A percentile compares a stretch with the other conserved stretches of the same genome.
Evolutionary conservation across 2,797 vertebrate genomes (phyloP).

Genomic region (Eulemur albifrons): DNA sequence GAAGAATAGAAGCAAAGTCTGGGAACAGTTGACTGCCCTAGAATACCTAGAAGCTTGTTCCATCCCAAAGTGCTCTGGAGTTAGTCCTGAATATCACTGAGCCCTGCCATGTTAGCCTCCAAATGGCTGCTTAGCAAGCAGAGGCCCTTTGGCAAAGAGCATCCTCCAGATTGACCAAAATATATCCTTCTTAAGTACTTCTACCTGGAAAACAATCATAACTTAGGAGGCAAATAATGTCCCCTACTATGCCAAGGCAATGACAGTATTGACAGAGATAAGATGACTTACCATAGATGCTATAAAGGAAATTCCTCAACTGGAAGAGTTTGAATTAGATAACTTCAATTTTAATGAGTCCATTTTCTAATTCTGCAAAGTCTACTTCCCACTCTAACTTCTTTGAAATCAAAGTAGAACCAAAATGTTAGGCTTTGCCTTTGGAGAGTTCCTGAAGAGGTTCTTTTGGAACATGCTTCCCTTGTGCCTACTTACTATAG

Average conservation of each 20-base stretch:
- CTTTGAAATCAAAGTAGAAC: slow-evolving; percentile 53
- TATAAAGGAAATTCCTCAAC: slow-evolving; percentile 37
- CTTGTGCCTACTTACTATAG: slow-evolving; percentile 37
- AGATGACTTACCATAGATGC: not conserved
- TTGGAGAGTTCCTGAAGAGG: not conserved
- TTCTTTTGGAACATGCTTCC: slow-evolving; percentile 42
- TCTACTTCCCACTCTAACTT: slow-evolving; percentile 26
- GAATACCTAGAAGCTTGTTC: not conserved
- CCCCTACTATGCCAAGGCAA: not conserved
- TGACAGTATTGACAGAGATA: not conserved
- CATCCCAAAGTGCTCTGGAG: not conserved
- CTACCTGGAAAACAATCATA: not conserved
- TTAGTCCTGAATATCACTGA: not conserved
- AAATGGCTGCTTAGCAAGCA: slow-evolving; percentile 8
- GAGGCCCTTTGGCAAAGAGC: not conserved
- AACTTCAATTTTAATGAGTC: slow-evolving; percentile 51
- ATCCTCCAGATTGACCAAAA: not conserved
- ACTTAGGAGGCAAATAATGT: not conserved
- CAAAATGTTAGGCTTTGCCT: slow-evolving; percentile 55
- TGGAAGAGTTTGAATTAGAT: not conserved
- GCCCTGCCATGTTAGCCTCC: not conserved
- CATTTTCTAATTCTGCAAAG: slow-evolving; percentile 35
- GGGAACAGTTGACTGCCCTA: slow-evolving; percentile 17
- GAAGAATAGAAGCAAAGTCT: slow-evolving; percentile 28
- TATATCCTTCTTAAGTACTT: not conserved